Percentiles rank a stretch among this genome's conserved stretches.
phyloP scores from a whole-genome alignment of 2,113 vertebrate species.

The Sakesphorus luctuosus region DNA sequence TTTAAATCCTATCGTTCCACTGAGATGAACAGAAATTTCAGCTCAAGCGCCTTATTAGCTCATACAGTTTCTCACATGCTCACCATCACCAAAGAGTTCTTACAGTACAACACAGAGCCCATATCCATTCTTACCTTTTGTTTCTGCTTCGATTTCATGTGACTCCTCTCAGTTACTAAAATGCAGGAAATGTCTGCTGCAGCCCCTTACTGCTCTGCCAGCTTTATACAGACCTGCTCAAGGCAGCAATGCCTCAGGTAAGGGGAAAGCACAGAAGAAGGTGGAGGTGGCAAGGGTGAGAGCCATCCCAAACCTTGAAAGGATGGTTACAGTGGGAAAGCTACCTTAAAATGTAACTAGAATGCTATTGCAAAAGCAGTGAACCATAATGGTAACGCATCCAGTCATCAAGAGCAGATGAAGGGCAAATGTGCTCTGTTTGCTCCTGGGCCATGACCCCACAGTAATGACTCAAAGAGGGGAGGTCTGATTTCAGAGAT shows the following conservation, averaged over 20 bases:
- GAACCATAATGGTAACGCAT: fast-evolving
- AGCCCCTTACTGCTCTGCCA: not conserved
- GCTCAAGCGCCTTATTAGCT: not conserved
- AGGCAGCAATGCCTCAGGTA: not conserved
- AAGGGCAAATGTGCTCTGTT: not conserved
- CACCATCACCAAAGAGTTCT: not conserved
- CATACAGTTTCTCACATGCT: not conserved
- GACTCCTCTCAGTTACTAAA: not conserved
- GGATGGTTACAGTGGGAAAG: fast-evolving
- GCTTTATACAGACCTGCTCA: not conserved
- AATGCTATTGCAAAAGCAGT: not conserved
- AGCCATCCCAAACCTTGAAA: not conserved
- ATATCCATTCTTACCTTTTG: not conserved
- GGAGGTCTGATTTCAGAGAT: not conserved
- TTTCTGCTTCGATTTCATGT: not conserved
- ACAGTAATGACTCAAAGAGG: not conserved
- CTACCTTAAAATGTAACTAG: not conserved
- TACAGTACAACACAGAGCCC: not conserved
- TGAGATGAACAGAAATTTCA: not conserved
- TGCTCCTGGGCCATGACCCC: fast-evolving
- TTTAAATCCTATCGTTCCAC: not conserved
- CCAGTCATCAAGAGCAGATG: not conserved
- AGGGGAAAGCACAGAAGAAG: not conserved
- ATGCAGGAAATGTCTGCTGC: not conserved
- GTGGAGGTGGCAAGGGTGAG: not conserved